Conservation (phyloP, 2,888 invertebrate species). For the Aphodius granarius region DNA sequence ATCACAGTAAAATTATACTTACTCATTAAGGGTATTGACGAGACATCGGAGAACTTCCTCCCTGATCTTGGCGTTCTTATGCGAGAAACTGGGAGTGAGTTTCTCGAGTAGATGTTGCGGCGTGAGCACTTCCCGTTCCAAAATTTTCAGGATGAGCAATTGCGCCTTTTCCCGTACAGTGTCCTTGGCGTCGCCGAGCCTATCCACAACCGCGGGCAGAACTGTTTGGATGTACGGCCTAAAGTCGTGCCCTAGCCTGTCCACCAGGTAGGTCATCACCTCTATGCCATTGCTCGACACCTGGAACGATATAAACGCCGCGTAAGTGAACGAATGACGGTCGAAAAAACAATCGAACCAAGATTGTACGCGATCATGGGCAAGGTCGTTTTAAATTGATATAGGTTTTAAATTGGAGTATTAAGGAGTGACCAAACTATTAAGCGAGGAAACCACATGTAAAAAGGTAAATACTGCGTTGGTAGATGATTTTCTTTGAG, state of each 20-base stretch:
- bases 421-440: background rate
- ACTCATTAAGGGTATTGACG: conserved; percentile 81
- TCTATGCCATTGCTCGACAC: conserved; percentile 92
- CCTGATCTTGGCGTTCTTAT: conserved; percentile 91
- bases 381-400: background rate
- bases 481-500: background rate
- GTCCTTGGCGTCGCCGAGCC: conserved; percentile 60
- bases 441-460: background rate
- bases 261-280: conserved; percentile 81
- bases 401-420: background rate
- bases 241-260: conserved; percentile 86
- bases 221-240: conserved; percentile 82
- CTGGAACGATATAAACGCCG: conserved; percentile 55
- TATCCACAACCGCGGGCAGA: conserved; percentile 80
- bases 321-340: background rate
- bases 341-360: conserved; percentile 4
- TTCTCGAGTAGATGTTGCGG: conserved; percentile 75
- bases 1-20: conserved; percentile 49
- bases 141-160: conserved; percentile 68
- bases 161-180: conserved; percentile 71
- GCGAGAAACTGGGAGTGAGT: conserved; percentile 68
- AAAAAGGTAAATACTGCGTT: background rate
- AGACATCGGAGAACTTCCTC: conserved; percentile 87
- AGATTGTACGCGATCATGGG: background rate
- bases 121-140: conserved; percentile 70